Conservation (phyloP, 2,888 invertebrate genomes). For the Thumatha senex region DNA sequence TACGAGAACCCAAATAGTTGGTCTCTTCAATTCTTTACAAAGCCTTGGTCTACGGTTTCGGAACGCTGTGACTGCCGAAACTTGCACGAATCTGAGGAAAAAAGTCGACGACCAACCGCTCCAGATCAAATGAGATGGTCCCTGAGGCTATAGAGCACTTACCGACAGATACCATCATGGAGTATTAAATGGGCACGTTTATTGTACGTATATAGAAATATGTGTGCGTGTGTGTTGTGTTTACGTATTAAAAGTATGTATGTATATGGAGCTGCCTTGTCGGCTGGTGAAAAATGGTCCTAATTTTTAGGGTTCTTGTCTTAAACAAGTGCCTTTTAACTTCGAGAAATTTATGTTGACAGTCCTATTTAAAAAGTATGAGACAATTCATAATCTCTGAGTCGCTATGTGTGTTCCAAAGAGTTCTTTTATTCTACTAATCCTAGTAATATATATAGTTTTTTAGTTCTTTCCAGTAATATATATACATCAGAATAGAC, state of each 20-base stretch:
- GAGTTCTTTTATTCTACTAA: too few species aligned
- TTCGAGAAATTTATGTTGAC: too few species aligned
- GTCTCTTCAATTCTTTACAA: slow-evolving; percentile 16
- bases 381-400: too few species aligned
- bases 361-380: too few species aligned
- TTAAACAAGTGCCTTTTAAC: too few species aligned
- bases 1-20: too few species aligned
- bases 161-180: slow-evolving; percentile 18
- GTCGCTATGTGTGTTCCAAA: too few species aligned
- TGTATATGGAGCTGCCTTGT: background rate
- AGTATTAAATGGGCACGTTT: slow-evolving; percentile 5
- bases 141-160: slow-evolving; percentile 46
- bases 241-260: background rate
- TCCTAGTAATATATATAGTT: too few species aligned
- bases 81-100: slow-evolving; percentile 44
- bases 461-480: too few species aligned
- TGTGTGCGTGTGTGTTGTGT: background rate
- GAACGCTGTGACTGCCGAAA: slow-evolving; percentile 51
- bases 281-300: background rate
- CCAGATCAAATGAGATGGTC: slow-evolving; percentile 72
- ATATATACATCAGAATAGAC: too few species aligned
- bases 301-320: too few species aligned
- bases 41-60: slow-evolving; percentile 27
- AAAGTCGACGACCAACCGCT: slow-evolving; percentile 51
- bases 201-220: slow-evolving; percentile 4